Evolutionary conservation across 2,797 vertebrate genomes (phyloP), one percentile per base, ranked within the genome.

Genomic region (Sarcophilus harrisii): DNA sequence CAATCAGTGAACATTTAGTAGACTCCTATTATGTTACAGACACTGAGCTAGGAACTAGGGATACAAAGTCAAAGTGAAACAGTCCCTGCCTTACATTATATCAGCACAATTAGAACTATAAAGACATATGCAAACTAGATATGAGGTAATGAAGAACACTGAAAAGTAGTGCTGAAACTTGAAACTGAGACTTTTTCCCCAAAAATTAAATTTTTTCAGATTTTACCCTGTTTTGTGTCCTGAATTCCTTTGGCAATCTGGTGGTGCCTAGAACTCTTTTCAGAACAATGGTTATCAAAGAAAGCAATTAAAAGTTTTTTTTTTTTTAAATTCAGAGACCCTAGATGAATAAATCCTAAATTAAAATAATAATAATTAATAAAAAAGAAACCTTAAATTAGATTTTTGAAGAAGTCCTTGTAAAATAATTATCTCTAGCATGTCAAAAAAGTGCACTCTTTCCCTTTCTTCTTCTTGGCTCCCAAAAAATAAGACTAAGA

Each of bases 401-500:
- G 2, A 32, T 55, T 93, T 95, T 96, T 90, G 13, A 92, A 95
- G 60, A 5, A 93, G 45, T 91, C 12, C n/a, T 49, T 58, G 54
- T 91, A 95, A 94, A 95, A 59, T 57, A 94, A 95, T 94, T 87
- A 57, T 27, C 29, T 90, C 2, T 58, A 62, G 59, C 3, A 91
- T 30, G 11, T 94, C 57, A 49, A 92, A 2, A 92, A 28, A 1
- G 38, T 90, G 1, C 6, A 18, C 0, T 73, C n/a, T 73, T 73
- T 73, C 6, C 66, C 95, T 10, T 89, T 93, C 94, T 57, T 13
- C 27, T 18, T 92, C 91, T 45, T 13, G 11, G 52, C 52, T 11
- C 92, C 90, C 54, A n/a, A 60, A 32, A 58, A 81, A 92, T 28
- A 95, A 54, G 91, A 91, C 14, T 3, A 38, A 90, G 62, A 93